Evolutionary conservation across 2,888 invertebrate genomes (phyloP).

Genomic region (Pinctada fucata): DNA sequence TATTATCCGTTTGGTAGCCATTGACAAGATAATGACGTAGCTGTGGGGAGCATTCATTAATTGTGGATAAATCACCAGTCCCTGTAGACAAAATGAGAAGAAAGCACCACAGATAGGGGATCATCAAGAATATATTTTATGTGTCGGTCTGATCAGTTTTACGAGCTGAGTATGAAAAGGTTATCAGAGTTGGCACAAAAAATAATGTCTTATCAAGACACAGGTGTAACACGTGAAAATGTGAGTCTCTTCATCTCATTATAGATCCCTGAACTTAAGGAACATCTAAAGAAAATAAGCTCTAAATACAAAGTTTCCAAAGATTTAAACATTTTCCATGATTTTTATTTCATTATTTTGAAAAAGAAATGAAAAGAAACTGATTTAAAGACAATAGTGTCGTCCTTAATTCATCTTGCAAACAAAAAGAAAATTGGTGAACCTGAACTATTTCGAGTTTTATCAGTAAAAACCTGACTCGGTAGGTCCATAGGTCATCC

Average conservation of each 20-base stretch:
- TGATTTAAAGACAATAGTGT: too few species aligned
- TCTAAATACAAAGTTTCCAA: too few species aligned
- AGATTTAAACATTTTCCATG: too few species aligned
- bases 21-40: background rate
- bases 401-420: too few species aligned
- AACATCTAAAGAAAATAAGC: too few species aligned
- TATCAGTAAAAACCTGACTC: too few species aligned
- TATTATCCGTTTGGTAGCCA: background rate
- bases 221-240: background rate
- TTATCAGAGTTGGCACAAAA: constrained; percentile 5
- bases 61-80: background rate
- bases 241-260: too few species aligned
- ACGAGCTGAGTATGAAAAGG: background rate
- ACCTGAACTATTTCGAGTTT: too few species aligned
- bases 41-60: constrained; percentile 1
- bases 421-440: too few species aligned
- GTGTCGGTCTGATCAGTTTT: background rate
- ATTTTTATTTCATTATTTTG: too few species aligned
- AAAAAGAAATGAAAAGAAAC: too few species aligned
- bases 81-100: background rate
- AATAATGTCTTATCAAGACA: background rate
- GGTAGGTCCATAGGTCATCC: background rate
- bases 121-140: background rate
- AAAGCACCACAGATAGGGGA: background rate
- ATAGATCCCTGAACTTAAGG: too few species aligned